Evolutionary conservation across 2,797 vertebrate species (phyloP), one percentile per base, ranked within the genome.

Genomic region (Lutjanus argentimaculatus): DNA sequence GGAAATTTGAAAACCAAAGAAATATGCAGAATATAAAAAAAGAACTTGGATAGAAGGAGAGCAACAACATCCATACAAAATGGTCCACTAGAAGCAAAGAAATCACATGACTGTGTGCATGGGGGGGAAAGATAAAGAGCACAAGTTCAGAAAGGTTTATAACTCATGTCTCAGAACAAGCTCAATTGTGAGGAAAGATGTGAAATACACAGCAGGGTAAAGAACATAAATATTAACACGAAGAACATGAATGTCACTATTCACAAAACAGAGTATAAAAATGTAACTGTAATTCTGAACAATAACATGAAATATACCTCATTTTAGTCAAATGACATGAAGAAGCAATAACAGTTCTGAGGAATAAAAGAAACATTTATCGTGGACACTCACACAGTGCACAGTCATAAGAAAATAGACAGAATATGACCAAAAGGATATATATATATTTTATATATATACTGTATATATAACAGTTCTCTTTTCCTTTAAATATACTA

Each of bases 391-490:
- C 79, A 87, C 85, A 90, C 90, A 89, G 82, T 85, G 83, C 84
- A 94, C 90, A 93, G 91, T 85, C 87, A 88, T 93, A 91, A 88
- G 83, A 93, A 93, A 94, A 95, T 91, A 92, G 88, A 93, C 84
- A 88, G 67, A 83, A 90, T 85, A 76, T 80, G 74, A 90, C 77
- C 77, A 83, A 85, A 85, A 75, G 65, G 40, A 85, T 79, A 13
- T 65, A 48, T 69, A n/a, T 69, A 10, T 70, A 45, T 25, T 43
- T 4, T 51, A 42, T 22, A 62, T 40, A 67, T 77, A 83, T 36
- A 36, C 30, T 36, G 30, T 36, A 36, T 89, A 72, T 88, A 88
- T 61, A 62, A 48, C 82, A 83, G 2, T 67, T 89, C 15, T 84
- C 43, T 86, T 85, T 86, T 85, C 7, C 67, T 77, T 90, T 77